A percentile compares a stretch with the other conserved stretches of the same genome.
Conservation (phyloP, 2,888 invertebrate genomes). For the Cerceris ruficornis region DNA sequence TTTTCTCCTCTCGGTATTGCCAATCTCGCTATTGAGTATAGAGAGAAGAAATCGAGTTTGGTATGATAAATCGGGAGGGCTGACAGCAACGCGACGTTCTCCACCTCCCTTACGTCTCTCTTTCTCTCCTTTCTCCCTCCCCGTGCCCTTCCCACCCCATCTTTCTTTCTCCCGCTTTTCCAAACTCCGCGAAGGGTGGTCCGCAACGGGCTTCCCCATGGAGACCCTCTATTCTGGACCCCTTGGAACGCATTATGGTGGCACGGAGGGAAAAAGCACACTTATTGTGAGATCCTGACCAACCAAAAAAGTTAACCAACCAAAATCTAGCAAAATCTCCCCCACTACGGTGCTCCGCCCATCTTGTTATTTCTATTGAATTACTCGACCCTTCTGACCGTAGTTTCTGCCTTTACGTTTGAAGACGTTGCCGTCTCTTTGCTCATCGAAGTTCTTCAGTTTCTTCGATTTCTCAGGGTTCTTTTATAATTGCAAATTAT, state of each 20-base stretch:
- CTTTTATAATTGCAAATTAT: too few relatives aligned
- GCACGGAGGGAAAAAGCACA: conserved; percentile 55
- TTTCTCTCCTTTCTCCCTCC: conserved; percentile 14
- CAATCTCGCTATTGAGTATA: conserved; percentile 74
- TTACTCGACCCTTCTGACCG: background rate
- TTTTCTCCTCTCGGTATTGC: conserved; percentile 54
- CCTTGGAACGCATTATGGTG: conserved; percentile 57
- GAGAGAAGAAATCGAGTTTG: conserved; percentile 78
- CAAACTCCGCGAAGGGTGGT: conserved; percentile 67
- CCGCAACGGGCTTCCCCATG: conserved; percentile 61
- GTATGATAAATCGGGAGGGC: conserved; percentile 80
- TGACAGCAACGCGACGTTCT: conserved; percentile 71
- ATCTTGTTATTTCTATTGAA: conserved; percentile 59
- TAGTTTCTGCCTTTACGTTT: background rate
- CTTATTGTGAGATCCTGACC: conserved; percentile 67
- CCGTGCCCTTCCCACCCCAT: conserved; percentile 20
- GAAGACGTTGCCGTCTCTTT: background rate
- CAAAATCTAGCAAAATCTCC: conserved; percentile 73
- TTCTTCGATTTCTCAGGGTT: too few relatives aligned
- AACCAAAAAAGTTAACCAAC: conserved; percentile 74
- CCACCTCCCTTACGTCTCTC: conserved; percentile 28
- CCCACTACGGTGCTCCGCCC: conserved; percentile 70
- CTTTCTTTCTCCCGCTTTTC: conserved; percentile 16
- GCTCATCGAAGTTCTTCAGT: background rate
- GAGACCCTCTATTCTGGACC: conserved; percentile 60